Percentiles rank a stretch among this genome's conserved stretches.
Evolutionary conservation across 1,140 invertebrate species (phyloP).

Genomic region (Drosophila repletoides): DNA sequence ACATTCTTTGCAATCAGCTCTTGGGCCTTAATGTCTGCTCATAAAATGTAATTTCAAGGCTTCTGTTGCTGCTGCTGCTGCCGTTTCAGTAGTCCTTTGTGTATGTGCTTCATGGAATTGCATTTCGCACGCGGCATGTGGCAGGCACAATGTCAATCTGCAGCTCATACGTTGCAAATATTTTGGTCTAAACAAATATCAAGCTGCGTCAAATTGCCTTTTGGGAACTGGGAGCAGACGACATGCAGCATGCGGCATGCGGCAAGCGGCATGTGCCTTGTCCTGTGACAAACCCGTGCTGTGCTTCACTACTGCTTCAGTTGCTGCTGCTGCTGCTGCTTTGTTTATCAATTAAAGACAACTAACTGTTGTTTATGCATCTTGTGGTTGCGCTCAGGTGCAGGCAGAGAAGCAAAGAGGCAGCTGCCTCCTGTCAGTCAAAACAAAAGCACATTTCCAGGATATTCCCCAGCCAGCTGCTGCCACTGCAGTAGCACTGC

Average conservation of each 20-base stretch:
- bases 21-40: slow-evolving; percentile 55
- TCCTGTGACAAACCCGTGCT: slow-evolving; percentile 33
- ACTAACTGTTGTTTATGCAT: slow-evolving; percentile 61
- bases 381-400: slow-evolving; percentile 67
- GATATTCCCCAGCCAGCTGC: slow-evolving; percentile 42
- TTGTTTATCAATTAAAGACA: slow-evolving; percentile 66
- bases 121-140: slow-evolving; percentile 11
- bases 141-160: slow-evolving; percentile 23
- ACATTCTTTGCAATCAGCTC: slow-evolving; percentile 53
- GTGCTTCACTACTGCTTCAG: neutral
- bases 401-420: no score
- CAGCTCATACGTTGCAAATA: slow-evolving; percentile 70
- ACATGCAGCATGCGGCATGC: slow-evolving; percentile 1
- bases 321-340: slow-evolving; percentile 30
- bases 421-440: slow-evolving; percentile 18
- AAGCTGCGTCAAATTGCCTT: slow-evolving; percentile 56
- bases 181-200: slow-evolving; percentile 61
- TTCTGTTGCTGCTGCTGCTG: slow-evolving; percentile 31
- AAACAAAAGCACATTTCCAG: slow-evolving; percentile 28
- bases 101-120: slow-evolving; percentile 40
- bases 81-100: slow-evolving; percentile 22
- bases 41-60: slow-evolving; percentile 76
- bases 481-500: slow-evolving; percentile 1
- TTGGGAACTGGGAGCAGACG: slow-evolving; percentile 5
- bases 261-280: slow-evolving; percentile 10